phyloP scores from a whole-genome alignment of 1,140 invertebrate genomes.

The Orussus abietinus region DNA sequence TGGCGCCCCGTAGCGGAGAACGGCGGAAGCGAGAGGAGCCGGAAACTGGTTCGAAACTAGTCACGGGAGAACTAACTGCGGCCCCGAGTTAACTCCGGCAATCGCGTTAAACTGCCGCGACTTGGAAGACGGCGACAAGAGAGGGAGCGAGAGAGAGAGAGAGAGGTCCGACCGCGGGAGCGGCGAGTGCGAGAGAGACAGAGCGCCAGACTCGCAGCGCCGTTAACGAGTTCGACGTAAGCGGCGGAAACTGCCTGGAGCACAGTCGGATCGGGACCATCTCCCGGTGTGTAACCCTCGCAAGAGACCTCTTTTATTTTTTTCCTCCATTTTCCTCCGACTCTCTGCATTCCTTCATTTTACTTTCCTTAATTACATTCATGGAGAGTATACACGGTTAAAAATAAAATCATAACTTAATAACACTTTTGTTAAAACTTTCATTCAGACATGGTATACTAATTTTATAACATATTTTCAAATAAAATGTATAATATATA shows the following conservation, averaged over 20 bases:
- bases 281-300: conserved; percentile 6
- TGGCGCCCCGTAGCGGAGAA: neutral
- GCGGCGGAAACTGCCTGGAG: conserved; percentile 8
- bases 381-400: no score
- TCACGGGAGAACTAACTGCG: conserved; percentile 13
- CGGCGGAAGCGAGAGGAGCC: neutral
- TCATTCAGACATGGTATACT: no score
- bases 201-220: neutral
- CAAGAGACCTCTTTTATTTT: no score
- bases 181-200: conserved; percentile 5
- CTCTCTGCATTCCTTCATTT: conserved; percentile 2
- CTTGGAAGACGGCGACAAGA: neutral
- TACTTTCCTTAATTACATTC: neutral
- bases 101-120: conserved; percentile 14
- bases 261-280: conserved; percentile 1
- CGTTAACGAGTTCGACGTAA: conserved; percentile 12
- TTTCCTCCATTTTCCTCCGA: conserved; percentile 22
- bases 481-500: no score
- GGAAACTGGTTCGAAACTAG: conserved; percentile 13
- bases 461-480: no score
- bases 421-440: no score
- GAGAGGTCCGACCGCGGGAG: conserved; percentile 8
- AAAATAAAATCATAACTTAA: no score
- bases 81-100: conserved; percentile 15
- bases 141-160: neutral